Base-by-base conservation (phyloP, 1,140 invertebrate species). In the Drosophila watanabei region DNA sequence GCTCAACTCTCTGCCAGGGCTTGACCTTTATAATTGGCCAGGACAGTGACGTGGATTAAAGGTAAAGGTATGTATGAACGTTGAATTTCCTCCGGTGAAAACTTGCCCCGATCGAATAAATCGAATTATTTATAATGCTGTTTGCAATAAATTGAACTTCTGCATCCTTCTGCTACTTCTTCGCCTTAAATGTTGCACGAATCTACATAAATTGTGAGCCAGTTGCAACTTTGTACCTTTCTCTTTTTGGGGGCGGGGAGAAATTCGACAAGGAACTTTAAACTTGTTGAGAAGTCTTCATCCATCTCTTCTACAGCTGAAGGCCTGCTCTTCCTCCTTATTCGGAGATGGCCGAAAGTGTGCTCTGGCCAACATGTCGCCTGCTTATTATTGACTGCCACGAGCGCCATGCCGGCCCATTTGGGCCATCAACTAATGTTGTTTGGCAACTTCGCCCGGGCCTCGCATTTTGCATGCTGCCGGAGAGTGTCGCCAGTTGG, bases 381-480 rank as follows among this genome's bases (percentile, higher is more conserved):
- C 87, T 89, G 86, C 85, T 89, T 89, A 89, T 89, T 89, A 89
- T 89, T 89, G 85, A 89, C 85, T 89, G 86, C 85, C 85, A 89
- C 78, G 62, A 89, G 85, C 85, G 85, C 73, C 85, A 88, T 89
- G 85, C 79, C 72, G 85, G 81, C 85, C 85, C 85, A 88, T 88
- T 88, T 88, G 73, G 85, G 86, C 85, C 85, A 89, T 89, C 85
- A 89, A 89, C 85, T 89, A 89, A 89, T 89, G 86, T 90, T 89
- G 85, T 89, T 89, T 90, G 85, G 78, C 78, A 89, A 89, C 86
- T 89, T 89, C 30, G 75, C 54, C 81, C 79, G 65, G 76, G 46
- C 37, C 24, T 62, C 39, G 59, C 46, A n/a, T n/a, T 89, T 89
- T 81, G 80, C 77, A 83, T 78, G 63, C 54, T 63, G 62, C 57